Evolutionary conservation across 2,888 invertebrate species (phyloP).

Genomic region (Torymus auratus): DNA sequence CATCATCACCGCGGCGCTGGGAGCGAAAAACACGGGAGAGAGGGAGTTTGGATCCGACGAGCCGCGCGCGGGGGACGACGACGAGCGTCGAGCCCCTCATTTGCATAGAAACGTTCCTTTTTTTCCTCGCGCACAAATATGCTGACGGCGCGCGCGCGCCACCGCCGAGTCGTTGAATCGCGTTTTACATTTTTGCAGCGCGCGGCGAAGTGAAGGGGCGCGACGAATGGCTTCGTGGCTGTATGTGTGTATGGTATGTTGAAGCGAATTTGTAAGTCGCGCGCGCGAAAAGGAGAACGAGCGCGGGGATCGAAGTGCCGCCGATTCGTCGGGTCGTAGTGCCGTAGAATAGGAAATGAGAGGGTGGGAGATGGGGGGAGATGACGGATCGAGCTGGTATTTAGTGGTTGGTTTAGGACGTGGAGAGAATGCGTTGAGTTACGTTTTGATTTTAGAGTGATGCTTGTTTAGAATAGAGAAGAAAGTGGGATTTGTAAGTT

Average conservation of each 20-base stretch:
- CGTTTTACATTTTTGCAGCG: conserved; percentile 72
- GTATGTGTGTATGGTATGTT: conserved; percentile 12
- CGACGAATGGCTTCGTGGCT: conserved; percentile 48
- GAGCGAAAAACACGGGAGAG: neutral
- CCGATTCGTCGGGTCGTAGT: conserved; percentile 1
- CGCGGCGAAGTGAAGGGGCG: conserved; percentile 54
- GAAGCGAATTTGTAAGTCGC: conserved; percentile 45
- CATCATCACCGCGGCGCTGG: too few species aligned
- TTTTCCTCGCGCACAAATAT: conserved; percentile 69
- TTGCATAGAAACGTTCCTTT: conserved; percentile 75
- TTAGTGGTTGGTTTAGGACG: too few species aligned
- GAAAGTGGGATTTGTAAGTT: too few species aligned
- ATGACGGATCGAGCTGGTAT: too few species aligned
- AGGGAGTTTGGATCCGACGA: neutral
- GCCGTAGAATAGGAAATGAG: too few species aligned
- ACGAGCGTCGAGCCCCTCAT: conserved; percentile 71
- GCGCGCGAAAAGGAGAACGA: neutral
- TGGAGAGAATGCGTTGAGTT: too few species aligned
- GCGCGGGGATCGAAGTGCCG: neutral
- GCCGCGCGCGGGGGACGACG: conserved; percentile 1
- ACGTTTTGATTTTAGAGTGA: too few species aligned
- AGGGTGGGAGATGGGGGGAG: too few species aligned
- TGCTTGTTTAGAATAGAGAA: too few species aligned
- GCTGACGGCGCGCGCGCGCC: conserved; percentile 67
- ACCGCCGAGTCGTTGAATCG: conserved; percentile 62